Evolutionary conservation across 2,113 vertebrate genomes (phyloP).

Genomic region (Dromiciops gliroides): DNA sequence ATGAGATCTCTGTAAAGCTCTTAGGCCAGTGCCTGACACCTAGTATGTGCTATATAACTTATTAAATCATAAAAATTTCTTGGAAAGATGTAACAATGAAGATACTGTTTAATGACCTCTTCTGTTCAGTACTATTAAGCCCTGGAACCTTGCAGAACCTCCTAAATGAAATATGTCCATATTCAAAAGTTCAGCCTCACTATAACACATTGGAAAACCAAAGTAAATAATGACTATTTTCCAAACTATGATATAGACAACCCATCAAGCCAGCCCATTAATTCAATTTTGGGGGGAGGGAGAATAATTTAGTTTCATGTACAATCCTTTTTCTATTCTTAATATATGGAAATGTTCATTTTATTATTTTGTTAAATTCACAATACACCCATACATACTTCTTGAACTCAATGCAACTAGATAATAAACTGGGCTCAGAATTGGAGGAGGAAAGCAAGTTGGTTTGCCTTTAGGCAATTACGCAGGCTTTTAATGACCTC

Average conservation of each 20-base stretch:
- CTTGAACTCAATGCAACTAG: neutral
- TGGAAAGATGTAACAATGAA: neutral
- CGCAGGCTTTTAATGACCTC: neutral
- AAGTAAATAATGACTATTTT: neutral
- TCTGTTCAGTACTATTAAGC: neutral
- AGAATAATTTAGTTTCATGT: neutral
- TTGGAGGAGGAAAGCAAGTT: neutral
- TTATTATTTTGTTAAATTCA: neutral
- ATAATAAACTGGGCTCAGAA: neutral
- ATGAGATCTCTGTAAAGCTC: constrained; percentile 10
- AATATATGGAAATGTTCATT: neutral
- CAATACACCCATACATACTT: neutral
- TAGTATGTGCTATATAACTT: too few species aligned
- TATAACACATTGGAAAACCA: neutral
- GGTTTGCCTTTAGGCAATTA: neutral
- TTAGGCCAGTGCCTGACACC: neutral
- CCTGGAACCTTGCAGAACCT: neutral
- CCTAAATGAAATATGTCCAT: neutral
- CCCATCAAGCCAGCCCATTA: neutral
- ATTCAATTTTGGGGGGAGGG: neutral
- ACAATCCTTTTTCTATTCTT: neutral
- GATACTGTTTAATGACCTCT: neutral
- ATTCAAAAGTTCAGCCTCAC: neutral
- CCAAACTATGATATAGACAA: neutral
- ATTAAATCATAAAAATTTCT: neutral